Percentiles rank a stretch among this genome's conserved stretches.
Evolutionary conservation across 1,140 invertebrate genomes (phyloP).

Genomic region (Ceratitis capitata): DNA sequence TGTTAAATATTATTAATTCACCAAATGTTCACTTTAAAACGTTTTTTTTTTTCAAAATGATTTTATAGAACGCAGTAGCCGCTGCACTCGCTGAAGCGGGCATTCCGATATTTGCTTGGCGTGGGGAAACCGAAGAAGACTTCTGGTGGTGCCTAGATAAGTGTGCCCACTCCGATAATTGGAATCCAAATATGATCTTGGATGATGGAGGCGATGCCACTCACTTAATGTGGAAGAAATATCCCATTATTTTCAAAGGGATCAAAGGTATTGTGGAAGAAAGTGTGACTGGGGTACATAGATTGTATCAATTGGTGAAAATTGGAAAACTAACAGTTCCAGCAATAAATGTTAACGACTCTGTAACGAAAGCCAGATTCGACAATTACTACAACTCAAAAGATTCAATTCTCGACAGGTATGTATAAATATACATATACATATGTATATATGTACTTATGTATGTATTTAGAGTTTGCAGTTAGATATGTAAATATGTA

Average conservation of each 20-base stretch:
- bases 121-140: conserved; percentile 95
- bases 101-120: conserved; percentile 92
- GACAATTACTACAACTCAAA: conserved; percentile 72
- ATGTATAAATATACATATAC: too few species aligned
- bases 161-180: conserved; percentile 79
- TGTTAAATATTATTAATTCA: too few species aligned
- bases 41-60: background rate
- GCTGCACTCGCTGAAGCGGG: conserved; percentile 91
- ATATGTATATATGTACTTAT: too few species aligned
- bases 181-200: conserved; percentile 97
- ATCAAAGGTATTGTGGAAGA: conserved; percentile 98
- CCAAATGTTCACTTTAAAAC: background rate
- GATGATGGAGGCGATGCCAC: conserved; percentile 98
- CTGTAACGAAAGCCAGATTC: conserved; percentile 99
- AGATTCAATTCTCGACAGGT: conserved; percentile 61
- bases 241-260: conserved; percentile 91
- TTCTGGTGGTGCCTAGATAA: conserved; percentile 99
- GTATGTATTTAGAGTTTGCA: too few species aligned
- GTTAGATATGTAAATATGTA: background rate
- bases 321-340: conserved; percentile 92
- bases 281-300: conserved; percentile 97
- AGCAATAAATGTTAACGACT: conserved; percentile 99
- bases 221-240: conserved; percentile 96
- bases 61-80: conserved; percentile 87
- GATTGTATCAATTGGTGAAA: conserved; percentile 95